These are phyloP conservation scores for Pleuronectes platessa DNA, from an alignment of 2,113 vertebrate species.

Conservation along the genomic window DNA sequence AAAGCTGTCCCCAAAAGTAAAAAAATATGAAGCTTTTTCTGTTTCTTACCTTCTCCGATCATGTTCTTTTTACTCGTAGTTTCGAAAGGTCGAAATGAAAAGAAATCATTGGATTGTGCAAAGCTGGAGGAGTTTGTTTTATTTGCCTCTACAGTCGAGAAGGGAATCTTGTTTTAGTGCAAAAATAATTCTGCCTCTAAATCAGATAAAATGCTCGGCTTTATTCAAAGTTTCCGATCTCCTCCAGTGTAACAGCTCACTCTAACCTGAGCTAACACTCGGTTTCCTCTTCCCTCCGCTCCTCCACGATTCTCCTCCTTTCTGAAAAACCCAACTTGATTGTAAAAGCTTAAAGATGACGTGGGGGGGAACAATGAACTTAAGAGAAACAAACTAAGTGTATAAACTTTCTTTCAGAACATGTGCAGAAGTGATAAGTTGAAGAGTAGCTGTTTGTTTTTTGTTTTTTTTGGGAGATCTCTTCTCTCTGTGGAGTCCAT, in stretches of 20 bases:
- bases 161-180: conserved; percentile 1
- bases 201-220: conserved; percentile 9
- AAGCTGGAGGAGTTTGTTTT: conserved; percentile 19
- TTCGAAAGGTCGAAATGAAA: neutral
- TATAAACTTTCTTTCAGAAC: conserved; percentile 83
- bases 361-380: conserved; percentile 20
- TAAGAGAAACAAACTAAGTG: conserved; percentile 69
- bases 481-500: conserved; percentile 81
- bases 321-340: conserved; percentile 76
- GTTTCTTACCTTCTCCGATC: neutral
- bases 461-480: conserved; percentile 61
- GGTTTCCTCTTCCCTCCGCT: conserved; percentile 26
- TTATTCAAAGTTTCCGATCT: conserved; percentile 18
- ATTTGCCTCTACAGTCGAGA: conserved; percentile 11
- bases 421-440: conserved; percentile 78
- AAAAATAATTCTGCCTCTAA: conserved; percentile 14
- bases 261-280: neutral
- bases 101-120: neutral
- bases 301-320: conserved; percentile 42
- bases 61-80: neutral
- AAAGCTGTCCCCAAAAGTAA: neutral
- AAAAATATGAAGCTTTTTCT: conserved; percentile 1
- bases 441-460: conserved; percentile 79
- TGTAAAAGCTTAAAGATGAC: conserved; percentile 73
- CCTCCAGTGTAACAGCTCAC: conserved; percentile 15